Conservation (phyloP, 2,888 invertebrate genomes). For the Microctonus aethiopoides region DNA sequence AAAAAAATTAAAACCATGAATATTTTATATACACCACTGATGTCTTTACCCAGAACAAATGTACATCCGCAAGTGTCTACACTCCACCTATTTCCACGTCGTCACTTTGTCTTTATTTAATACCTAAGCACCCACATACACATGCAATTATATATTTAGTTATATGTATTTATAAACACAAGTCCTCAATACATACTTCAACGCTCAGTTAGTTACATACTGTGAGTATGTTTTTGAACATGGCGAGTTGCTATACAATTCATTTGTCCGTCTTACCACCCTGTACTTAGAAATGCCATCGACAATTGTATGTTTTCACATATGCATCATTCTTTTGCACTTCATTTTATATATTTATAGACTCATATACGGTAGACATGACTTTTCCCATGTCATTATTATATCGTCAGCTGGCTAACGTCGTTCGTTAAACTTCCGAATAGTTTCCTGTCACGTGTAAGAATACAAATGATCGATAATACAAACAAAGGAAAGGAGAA, state of each 20-base stretch:
- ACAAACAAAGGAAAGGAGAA: slow-evolving; percentile 1
- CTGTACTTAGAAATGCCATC: slow-evolving; percentile 29
- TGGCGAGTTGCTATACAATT: background rate
- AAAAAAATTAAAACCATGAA: no score
- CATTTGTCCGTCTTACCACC: background rate
- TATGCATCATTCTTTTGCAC: slow-evolving; percentile 34
- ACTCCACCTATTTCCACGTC: background rate
- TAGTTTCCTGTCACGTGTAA: slow-evolving; percentile 5
- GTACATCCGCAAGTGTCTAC: slow-evolving; percentile 18
- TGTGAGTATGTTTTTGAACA: slow-evolving; percentile 14
- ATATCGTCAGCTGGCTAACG: slow-evolving; percentile 27
- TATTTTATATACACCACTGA: slow-evolving; percentile 22
- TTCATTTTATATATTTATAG: slow-evolving; percentile 1
- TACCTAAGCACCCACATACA: background rate
- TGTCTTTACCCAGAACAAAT: slow-evolving; percentile 19
- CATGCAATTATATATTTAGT: background rate
- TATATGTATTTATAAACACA: slow-evolving; percentile 39
- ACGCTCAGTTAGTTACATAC: slow-evolving; percentile 31
- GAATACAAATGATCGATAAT: slow-evolving; percentile 17
- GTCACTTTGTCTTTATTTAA: background rate
- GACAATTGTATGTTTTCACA: slow-evolving; percentile 36
- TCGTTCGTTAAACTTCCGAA: slow-evolving; percentile 18
- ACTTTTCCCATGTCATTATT: background rate
- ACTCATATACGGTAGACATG: slow-evolving; percentile 14
- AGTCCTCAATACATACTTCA: slow-evolving; percentile 31